Evolutionary conservation across 2,113 vertebrate species (phyloP).

Genomic region (Catharus minimus): DNA sequence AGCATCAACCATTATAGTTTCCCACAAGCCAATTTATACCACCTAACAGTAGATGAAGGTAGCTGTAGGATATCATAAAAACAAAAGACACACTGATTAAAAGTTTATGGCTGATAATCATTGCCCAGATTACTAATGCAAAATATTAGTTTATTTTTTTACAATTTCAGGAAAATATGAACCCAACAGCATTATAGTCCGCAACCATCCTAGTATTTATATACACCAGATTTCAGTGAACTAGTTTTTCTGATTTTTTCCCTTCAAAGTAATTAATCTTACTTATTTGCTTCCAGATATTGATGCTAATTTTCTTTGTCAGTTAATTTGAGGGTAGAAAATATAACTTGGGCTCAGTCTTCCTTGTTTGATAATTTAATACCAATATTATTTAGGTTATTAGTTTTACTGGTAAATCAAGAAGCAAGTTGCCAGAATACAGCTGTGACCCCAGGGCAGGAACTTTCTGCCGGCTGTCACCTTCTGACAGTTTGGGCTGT

Average conservation of each 20-base stretch:
- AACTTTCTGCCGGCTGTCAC: constrained; percentile 80
- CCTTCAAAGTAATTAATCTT: not conserved
- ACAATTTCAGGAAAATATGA: not conserved
- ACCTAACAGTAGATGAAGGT: not conserved
- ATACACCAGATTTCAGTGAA: not conserved
- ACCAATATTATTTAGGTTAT: constrained; percentile 72
- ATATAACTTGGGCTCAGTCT: not conserved
- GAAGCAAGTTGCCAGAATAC: constrained; percentile 75
- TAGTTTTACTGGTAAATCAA: constrained; percentile 77
- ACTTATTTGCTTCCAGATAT: not conserved
- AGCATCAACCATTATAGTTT: not conserved
- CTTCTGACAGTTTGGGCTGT: constrained; percentile 77
- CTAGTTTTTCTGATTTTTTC: not conserved
- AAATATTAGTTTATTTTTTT: not conserved
- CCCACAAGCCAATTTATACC: not conserved
- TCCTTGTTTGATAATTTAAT: constrained; percentile 72
- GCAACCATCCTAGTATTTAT: not conserved
- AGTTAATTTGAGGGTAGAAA: constrained; percentile 25
- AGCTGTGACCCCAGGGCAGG: constrained; percentile 82
- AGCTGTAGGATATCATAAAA: not conserved
- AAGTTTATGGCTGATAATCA: not conserved
- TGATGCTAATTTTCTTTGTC: constrained; percentile 23
- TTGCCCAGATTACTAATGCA: not conserved
- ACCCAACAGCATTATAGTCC: not conserved
- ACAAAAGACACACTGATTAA: not conserved